Evolutionary conservation across 1,140 invertebrate species (phyloP).

Genomic region (Drosophila repletoides): DNA sequence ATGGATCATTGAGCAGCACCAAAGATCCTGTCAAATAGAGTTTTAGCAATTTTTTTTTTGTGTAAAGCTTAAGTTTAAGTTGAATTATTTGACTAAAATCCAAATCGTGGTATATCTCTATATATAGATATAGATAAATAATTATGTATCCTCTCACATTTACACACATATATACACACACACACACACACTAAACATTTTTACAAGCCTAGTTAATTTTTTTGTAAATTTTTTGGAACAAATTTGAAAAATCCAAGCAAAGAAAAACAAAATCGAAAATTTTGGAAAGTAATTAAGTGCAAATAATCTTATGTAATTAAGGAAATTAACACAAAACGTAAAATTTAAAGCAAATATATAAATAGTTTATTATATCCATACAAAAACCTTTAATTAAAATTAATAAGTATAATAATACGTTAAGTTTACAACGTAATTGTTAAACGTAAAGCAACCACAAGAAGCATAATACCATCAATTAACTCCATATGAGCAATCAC

Average conservation of each 20-base stretch:
- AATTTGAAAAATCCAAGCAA: no score
- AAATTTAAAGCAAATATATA: no score
- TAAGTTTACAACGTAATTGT: constrained; percentile 49
- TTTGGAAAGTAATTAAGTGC: no score
- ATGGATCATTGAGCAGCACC: constrained; percentile 54
- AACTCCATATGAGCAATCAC: background rate
- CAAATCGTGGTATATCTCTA: no score
- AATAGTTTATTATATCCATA: constrained; percentile 1
- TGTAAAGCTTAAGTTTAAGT: constrained; percentile 15
- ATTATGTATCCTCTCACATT: background rate
- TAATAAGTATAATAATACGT: constrained; percentile 14
- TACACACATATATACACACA: constrained; percentile 14
- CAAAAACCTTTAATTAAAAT: background rate
- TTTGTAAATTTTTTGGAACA: no score
- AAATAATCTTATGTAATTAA: no score
- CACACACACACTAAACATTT: constrained; percentile 18
- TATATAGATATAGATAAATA: no score
- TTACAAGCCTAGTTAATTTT: no score
- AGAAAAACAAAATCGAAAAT: no score
- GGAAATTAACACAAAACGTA: no score
- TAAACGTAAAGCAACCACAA: constrained; percentile 3
- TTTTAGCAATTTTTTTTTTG: constrained; percentile 47
- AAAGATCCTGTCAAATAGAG: constrained; percentile 64
- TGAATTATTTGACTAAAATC: constrained; percentile 13
- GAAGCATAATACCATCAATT: background rate